A percentile compares a stretch with the other conserved stretches of the same genome.
Conservation (phyloP, 2,113 vertebrate genomes). For the Oncorhynchus tshawytscha region DNA sequence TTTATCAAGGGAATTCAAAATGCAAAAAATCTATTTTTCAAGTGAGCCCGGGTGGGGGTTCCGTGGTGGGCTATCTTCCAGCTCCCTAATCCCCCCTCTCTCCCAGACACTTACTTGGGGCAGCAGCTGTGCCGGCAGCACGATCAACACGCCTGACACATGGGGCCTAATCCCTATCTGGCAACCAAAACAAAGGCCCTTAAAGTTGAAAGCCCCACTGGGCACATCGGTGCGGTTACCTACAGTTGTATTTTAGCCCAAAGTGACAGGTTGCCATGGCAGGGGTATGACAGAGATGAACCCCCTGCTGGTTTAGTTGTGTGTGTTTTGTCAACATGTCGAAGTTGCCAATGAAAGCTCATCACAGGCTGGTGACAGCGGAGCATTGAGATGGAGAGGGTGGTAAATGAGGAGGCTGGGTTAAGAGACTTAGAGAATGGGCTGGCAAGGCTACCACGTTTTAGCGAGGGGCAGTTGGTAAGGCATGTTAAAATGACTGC, state of each 20-base stretch:
- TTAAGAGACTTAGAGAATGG: slow-evolving; percentile 5
- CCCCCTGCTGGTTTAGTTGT: slow-evolving; percentile 44
- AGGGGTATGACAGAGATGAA: slow-evolving; percentile 14
- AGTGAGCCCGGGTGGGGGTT: background rate
- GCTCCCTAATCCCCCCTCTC: slow-evolving; percentile 25
- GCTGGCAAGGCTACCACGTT: background rate
- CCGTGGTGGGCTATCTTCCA: background rate
- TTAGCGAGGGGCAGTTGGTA: slow-evolving; percentile 2
- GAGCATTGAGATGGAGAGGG: slow-evolving; percentile 18
- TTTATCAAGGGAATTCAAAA: too few relatives aligned
- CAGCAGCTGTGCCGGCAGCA: slow-evolving; percentile 5
- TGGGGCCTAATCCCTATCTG: background rate
- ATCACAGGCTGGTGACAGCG: slow-evolving; percentile 39
- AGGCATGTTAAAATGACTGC: slow-evolving; percentile 10
- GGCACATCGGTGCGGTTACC: slow-evolving; percentile 30
- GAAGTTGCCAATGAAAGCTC: slow-evolving; percentile 27
- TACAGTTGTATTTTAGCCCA: slow-evolving; percentile 39
- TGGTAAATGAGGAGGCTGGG: slow-evolving; percentile 2
- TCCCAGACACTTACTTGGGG: background rate
- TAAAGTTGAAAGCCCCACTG: background rate
- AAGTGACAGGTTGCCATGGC: slow-evolving; percentile 17
- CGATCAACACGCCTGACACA: slow-evolving; percentile 10
- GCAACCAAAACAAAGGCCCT: too few relatives aligned
- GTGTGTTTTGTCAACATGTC: slow-evolving; percentile 40
- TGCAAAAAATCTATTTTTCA: too few relatives aligned